Percentiles rank a stretch among this genome's conserved stretches.
Conservation (phyloP, 2,888 invertebrate genomes). For the Hydriomena furcata region DNA sequence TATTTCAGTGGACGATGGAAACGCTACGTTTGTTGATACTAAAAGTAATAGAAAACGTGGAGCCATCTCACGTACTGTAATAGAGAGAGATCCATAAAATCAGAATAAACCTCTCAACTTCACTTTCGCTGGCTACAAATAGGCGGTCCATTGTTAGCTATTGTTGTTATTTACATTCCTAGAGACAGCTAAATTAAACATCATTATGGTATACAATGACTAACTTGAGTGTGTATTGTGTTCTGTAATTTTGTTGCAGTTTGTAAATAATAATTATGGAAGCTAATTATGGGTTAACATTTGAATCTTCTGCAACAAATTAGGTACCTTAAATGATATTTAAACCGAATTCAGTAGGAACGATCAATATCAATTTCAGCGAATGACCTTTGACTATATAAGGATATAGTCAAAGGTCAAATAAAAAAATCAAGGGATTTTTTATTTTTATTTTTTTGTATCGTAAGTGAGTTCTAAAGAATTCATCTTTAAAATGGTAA, state of each 20-base stretch:
- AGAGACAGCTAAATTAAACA: conserved; percentile 31
- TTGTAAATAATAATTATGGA: conserved; percentile 18
- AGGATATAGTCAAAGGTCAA: too few relatives aligned
- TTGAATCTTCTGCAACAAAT: too few relatives aligned
- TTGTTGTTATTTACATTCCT: conserved; percentile 32
- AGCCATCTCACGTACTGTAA: conserved; percentile 22
- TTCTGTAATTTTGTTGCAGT: conserved; percentile 21
- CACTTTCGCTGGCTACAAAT: conserved; percentile 35
- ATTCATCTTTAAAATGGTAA: too few relatives aligned
- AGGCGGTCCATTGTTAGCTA: conserved; percentile 25
- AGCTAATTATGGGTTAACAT: too few relatives aligned
- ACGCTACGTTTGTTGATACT: conserved; percentile 16
- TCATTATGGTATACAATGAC: conserved; percentile 5
- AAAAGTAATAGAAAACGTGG: conserved; percentile 19
- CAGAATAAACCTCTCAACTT: conserved; percentile 32
- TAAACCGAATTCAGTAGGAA: too few relatives aligned
- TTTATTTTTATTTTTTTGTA: too few relatives aligned
- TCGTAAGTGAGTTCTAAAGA: too few relatives aligned
- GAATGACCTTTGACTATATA: too few relatives aligned
- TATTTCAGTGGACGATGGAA: neutral
- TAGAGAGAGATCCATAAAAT: conserved; percentile 30
- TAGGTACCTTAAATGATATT: too few relatives aligned
- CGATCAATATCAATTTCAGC: too few relatives aligned
- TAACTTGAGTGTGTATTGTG: conserved; percentile 11
- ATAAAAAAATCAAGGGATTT: too few relatives aligned